phyloP scores from a whole-genome alignment of 2,113 vertebrate species.

The Hypanus sabinus region DNA sequence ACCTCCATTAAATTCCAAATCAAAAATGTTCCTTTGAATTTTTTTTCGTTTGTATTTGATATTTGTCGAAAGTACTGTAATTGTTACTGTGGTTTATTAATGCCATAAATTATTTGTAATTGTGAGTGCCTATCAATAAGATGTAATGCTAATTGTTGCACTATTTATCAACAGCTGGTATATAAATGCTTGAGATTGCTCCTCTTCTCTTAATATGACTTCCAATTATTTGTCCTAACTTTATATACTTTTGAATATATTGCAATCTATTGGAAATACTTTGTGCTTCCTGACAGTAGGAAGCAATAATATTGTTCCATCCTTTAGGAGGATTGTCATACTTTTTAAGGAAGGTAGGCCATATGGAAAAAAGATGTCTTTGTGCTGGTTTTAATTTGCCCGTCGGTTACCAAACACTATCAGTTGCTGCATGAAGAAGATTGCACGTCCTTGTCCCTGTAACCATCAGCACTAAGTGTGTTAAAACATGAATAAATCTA shows the following conservation, averaged over 20 bases:
- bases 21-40: not conserved
- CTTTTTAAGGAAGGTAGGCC: not conserved
- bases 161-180: not conserved
- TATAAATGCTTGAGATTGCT: not conserved
- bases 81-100: not conserved
- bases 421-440: not conserved
- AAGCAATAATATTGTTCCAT: not conserved
- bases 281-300: not conserved
- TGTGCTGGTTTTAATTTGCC: too few relatives aligned
- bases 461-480: not conserved
- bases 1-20: not conserved
- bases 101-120: not conserved
- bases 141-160: not conserved
- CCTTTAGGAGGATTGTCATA: not conserved
- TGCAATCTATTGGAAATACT: not conserved
- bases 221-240: not conserved
- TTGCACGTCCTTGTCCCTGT: not conserved
- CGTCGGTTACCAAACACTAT: not conserved
- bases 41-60: not conserved
- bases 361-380: not conserved
- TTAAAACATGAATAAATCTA: not conserved
- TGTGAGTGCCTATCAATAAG: not conserved
- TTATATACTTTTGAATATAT: not conserved
- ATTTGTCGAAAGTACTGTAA: not conserved
- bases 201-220: slow-evolving; percentile 16